phyloP scores from a whole-genome alignment of 2,113 vertebrate genomes.

The Anhinga anhinga region DNA sequence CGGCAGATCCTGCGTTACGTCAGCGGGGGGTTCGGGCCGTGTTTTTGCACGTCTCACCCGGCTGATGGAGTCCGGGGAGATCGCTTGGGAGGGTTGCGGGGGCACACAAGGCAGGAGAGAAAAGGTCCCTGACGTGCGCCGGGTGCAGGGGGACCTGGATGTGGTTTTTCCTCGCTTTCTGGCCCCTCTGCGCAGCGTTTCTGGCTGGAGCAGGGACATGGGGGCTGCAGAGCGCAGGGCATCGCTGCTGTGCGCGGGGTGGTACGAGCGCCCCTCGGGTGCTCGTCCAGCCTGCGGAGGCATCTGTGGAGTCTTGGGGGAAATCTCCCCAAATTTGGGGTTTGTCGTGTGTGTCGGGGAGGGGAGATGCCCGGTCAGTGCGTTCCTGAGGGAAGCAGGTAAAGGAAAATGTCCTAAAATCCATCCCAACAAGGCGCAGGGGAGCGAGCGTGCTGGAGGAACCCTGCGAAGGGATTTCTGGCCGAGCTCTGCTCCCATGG shows the following conservation, averaged over 20 bases:
- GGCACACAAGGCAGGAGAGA: accelerated
- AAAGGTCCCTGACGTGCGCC: accelerated
- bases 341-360: accelerated
- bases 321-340: neutral
- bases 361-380: neutral
- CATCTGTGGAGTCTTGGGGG: accelerated
- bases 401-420: neutral
- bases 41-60: accelerated
- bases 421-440: accelerated
- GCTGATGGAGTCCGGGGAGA: neutral
- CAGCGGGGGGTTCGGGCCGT: accelerated
- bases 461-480: neutral
- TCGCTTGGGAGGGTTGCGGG: neutral
- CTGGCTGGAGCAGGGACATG: accelerated
- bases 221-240: neutral
- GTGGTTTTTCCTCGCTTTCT: neutral
- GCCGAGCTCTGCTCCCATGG: accelerated
- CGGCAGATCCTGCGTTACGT: accelerated
- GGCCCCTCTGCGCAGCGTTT: neutral
- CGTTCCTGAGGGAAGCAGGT: accelerated
- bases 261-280: neutral
- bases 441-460: accelerated
- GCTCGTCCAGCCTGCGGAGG: neutral
- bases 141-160: neutral
- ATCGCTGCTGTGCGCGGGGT: neutral